Conservation (phyloP, 2,888 invertebrate species). For the Antheraea yamamai region DNA sequence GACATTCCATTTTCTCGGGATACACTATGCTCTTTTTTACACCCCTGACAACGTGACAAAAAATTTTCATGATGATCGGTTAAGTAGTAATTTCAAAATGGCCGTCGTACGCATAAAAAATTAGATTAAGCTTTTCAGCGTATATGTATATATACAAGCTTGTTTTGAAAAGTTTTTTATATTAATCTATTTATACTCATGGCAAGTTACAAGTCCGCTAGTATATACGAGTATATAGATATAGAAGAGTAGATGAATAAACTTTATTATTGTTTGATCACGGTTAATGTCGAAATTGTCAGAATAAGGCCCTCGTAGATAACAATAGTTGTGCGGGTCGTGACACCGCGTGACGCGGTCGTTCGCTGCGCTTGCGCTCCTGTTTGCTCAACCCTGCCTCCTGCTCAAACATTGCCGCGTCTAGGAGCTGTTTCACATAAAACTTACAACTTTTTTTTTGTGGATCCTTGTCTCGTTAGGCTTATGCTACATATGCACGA, state of each 20-base stretch:
- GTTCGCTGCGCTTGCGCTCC: slow-evolving; percentile 25
- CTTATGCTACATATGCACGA: slow-evolving; percentile 29
- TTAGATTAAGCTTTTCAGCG: no score
- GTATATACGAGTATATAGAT: no score
- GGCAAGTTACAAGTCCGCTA: no score
- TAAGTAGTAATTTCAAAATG: no score
- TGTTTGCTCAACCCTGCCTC: slow-evolving; percentile 45
- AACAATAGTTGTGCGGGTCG: slow-evolving; percentile 11
- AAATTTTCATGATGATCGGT: no score
- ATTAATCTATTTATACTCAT: no score
- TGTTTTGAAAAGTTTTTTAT: no score
- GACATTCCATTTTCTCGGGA: no score
- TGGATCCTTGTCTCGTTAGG: slow-evolving; percentile 12
- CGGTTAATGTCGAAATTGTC: neutral
- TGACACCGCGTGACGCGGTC: slow-evolving; percentile 10
- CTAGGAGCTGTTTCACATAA: slow-evolving; percentile 53
- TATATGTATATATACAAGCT: no score
- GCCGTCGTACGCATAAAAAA: no score
- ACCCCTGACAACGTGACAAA: no score
- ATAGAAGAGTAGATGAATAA: neutral
- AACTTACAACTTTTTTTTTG: slow-evolving; percentile 42
- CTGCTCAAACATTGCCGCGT: slow-evolving; percentile 44
- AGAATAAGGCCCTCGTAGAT: slow-evolving; percentile 3
- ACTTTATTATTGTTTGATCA: neutral
- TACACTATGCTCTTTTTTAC: no score